Evolutionary conservation across 2,888 invertebrate genomes (phyloP), one percentile per base, ranked within the genome.

Genomic region (Monochamus alternatus): DNA sequence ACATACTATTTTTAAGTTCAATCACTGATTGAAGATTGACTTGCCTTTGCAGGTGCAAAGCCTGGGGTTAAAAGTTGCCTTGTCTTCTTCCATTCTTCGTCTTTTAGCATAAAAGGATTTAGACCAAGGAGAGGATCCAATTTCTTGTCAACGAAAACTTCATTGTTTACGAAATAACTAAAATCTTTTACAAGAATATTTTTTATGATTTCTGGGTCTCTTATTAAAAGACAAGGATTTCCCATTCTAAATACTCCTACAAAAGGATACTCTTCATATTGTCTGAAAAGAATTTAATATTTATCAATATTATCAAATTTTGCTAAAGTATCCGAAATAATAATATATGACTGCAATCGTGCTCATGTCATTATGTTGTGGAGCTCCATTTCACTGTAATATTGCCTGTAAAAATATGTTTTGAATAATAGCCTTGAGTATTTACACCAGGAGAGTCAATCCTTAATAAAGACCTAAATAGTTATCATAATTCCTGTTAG

Each of bases 41-140:
- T 38, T 85, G 90, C 90, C 75, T 91, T 90, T 47, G 88, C 89
- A 10, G 86, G 84, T 0, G 91, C 90, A 43, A 92, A 88, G 1
- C 89, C 89, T 0, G 91, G 88, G 2, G 91, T 89, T n/a, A 92
- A 79, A 78, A 90, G 90, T 0, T 87, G 84, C 5, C 92, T 87
- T 1, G 89, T 83, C 1, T 86, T 85, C 75, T 90, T 90, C 92
- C 92, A 91, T 78, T 88, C 83, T 22, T 89, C 86, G 0, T 90
- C 90, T 10, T 86, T 88, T 31, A 91, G 78, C 0, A 86, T 74
- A 78, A 92, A 90, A 0, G 90, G 90, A 86, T 90, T 90, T 65
- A 88, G 87, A 1, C 88, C 88, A 4, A 89, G 82, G 3, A 92
- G 80, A 0, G 89, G 90, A 71, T 92, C 92, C 0, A 82, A 79